Evolutionary conservation across 2,113 vertebrate species (phyloP).

Genomic region (Argyrosomus japonicus): DNA sequence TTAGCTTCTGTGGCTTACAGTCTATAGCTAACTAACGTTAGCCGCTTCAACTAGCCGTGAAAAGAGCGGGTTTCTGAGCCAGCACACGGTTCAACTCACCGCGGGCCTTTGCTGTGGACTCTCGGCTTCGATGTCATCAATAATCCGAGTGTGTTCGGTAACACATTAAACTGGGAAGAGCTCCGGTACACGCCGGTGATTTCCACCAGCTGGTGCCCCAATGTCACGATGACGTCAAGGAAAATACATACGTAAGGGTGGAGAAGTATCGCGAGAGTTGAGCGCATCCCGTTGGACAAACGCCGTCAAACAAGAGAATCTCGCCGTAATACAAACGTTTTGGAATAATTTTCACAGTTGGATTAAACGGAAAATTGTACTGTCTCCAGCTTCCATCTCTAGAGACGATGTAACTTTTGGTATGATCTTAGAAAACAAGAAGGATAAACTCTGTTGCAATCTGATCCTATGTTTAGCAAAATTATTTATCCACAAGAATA

Average conservation of each 20-base stretch:
- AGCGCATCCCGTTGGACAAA: background rate
- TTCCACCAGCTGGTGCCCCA: background rate
- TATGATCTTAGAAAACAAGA: too few relatives aligned
- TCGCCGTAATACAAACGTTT: too few relatives aligned
- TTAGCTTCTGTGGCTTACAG: too few relatives aligned
- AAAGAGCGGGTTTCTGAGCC: fast-evolving
- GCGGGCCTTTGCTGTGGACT: background rate
- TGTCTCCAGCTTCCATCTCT: too few relatives aligned
- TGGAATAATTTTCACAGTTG: too few relatives aligned
- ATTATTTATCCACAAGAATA: too few relatives aligned
- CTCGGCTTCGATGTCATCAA: constrained; percentile 62
- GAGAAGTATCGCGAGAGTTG: constrained; percentile 45
- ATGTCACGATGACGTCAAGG: constrained; percentile 27
- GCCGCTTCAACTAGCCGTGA: background rate
- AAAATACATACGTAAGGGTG: background rate
- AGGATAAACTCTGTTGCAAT: too few relatives aligned
- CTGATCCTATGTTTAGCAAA: too few relatives aligned
- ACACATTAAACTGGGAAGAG: too few relatives aligned
- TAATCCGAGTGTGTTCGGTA: background rate
- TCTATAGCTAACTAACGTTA: background rate
- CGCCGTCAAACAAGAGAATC: too few relatives aligned
- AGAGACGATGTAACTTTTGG: too few relatives aligned
- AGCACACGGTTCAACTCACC: constrained; percentile 53
- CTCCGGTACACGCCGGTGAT: background rate
- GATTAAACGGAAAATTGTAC: too few relatives aligned